Conservation (phyloP, 1,140 invertebrate species). For the Phenacoccus solenopsis region DNA sequence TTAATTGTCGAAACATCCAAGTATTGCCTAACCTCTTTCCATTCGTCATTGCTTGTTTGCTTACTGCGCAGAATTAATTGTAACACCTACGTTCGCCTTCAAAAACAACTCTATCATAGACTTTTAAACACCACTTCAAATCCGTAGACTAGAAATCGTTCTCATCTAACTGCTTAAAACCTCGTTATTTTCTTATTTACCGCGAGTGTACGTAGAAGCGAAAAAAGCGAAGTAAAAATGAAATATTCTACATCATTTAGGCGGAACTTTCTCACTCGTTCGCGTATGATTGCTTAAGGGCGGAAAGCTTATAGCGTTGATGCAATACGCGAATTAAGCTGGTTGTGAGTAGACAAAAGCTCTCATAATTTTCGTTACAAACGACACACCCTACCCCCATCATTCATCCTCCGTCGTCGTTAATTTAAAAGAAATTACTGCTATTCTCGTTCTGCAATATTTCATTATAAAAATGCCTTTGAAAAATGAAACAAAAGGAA, state of each 20-base stretch:
- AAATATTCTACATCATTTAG: constrained; percentile 5
- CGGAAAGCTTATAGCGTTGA: not conserved
- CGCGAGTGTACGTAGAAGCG: not conserved
- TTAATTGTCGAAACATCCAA: not conserved
- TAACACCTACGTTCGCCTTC: no score
- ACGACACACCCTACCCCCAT: not conserved
- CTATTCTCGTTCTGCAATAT: constrained; percentile 10
- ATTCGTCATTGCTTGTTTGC: constrained; percentile 2
- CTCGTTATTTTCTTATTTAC: no score
- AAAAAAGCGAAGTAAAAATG: not conserved
- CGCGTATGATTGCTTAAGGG: constrained; percentile 8
- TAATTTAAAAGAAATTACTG: constrained; percentile 18
- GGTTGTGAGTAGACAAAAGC: constrained; percentile 6
- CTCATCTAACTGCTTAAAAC: no score
- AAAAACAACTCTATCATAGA: no score
- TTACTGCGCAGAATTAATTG: no score
- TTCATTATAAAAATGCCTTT: constrained; percentile 16
- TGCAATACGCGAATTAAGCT: constrained; percentile 13
- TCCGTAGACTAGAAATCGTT: no score
- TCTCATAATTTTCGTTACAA: constrained; percentile 10
- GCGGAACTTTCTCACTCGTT: not conserved
- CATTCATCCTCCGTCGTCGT: not conserved
- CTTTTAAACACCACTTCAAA: no score
- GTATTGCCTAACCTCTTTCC: not conserved
- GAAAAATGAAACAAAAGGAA: constrained; percentile 13